Evolutionary conservation across 2,113 vertebrate genomes (phyloP).

Genomic region (Alaudala cheleensis): DNA sequence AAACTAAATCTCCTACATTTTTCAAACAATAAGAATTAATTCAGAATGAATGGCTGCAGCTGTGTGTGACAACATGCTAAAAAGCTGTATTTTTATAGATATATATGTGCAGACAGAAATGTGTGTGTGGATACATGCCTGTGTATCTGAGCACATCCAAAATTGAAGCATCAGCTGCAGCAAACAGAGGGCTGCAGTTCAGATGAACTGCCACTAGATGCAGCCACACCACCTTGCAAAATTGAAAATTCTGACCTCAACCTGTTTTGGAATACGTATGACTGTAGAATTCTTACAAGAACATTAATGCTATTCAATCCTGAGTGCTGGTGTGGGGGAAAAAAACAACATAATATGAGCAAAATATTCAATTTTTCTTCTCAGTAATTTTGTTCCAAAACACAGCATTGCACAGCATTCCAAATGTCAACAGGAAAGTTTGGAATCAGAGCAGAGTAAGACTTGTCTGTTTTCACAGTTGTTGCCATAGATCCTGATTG

Average conservation of each 20-base stretch:
- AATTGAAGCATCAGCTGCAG: background rate
- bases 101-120: background rate
- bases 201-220: constrained; percentile 52
- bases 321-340: background rate
- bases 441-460: constrained; percentile 8
- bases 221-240: constrained; percentile 45
- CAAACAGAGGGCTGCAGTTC: background rate
- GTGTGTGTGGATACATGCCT: background rate
- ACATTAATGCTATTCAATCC: background rate
- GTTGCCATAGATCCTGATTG: constrained; percentile 37
- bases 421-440: background rate
- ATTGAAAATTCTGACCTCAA: background rate
- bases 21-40: background rate
- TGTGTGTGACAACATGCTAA: background rate
- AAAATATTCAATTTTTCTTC: background rate
- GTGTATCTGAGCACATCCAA: background rate
- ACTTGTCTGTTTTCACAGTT: background rate
- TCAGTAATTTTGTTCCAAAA: background rate
- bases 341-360: background rate
- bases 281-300: background rate
- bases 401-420: background rate
- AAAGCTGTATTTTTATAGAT: background rate
- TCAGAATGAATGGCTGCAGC: background rate
- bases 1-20: background rate
- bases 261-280: background rate